Conservation (phyloP, 1,140 invertebrate genomes). For the Aphelenchoides besseyi region DNA sequence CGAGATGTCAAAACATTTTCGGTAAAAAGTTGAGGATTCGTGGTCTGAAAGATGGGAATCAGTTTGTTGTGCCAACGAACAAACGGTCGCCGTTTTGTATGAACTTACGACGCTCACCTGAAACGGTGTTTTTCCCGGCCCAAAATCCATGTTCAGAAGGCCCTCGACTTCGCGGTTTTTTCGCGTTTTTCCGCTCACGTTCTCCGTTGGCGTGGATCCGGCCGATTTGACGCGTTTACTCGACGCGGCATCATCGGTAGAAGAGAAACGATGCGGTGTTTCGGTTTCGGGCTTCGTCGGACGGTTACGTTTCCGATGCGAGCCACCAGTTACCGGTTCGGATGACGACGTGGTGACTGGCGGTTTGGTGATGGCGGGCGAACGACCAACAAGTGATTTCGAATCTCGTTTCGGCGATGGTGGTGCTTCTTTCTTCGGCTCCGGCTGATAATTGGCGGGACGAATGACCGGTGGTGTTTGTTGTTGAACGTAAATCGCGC, state of each 20-base stretch:
- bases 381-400: background rate
- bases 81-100: background rate
- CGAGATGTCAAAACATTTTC: constrained; percentile 32
- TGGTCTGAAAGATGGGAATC: constrained; percentile 28
- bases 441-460: background rate
- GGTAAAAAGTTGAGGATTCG: constrained; percentile 26
- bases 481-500: background rate
- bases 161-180: constrained; percentile 38
- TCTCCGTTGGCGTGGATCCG: background rate
- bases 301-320: background rate
- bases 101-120: constrained; percentile 18
- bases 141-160: constrained; percentile 43
- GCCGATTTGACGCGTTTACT: constrained; percentile 8
- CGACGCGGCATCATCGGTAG: background rate
- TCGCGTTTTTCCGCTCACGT: constrained; percentile 12
- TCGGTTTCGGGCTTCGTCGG: background rate
- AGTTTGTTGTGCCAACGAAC: background rate
- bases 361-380: background rate
- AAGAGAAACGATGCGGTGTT: background rate
- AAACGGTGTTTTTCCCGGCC: constrained; percentile 39
- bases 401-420: background rate
- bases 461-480: background rate
- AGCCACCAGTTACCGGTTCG: background rate
- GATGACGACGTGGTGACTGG: background rate
- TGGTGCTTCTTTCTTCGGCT: background rate